Base-by-base conservation (phyloP, 92 coral and sea anemone genomes). In the Zoanthus sansibaricus region DNA sequence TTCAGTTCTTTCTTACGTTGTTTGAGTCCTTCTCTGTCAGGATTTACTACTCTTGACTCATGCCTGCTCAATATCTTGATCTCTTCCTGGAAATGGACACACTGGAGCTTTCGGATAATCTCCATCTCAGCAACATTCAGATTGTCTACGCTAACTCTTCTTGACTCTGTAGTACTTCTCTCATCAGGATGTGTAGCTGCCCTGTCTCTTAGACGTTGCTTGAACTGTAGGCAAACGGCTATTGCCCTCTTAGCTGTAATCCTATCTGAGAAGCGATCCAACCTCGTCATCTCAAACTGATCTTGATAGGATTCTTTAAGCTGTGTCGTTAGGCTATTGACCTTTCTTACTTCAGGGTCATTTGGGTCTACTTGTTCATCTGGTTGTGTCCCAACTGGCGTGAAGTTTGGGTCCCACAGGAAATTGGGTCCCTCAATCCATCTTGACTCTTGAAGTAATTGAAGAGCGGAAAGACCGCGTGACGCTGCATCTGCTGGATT, bases 401-500 rank as follows among this genome's bases (percentile, higher is more conserved):
- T 48, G 61, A 75, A 49, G 5, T 44, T 78, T 17, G 79, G 79
- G 51, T 88, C 68, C 88, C 90, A 82, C 77, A 90, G 88, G 84
- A 90, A 90, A 25, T 90, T 77, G 16, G 93, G 93, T 16, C 93
- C 93, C 16, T 76, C 83, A 14, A 90, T 68, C 90, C 93, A 86
- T 13, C 71, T 15, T 56, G 78, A 75, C 32, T 87, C 84, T 16
- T 82, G 84, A 15, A 87, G 74, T 17, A 91, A 62, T 54, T 91
- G 88, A 25, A 52, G 86, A 66, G 93, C 88, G 21, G 93, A 61
- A 1, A 87, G 72, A 12, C 93, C 90, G 59, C 93, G 90, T 1
- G 90, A 86, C 13, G 88, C 93, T n/a, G 89, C 92, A 68, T 84
- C 92, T 58, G 87, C 93, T 3, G 93, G 93, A 48, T 90, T 90